Conservation (phyloP, 2,113 vertebrate genomes). For the Poeciliopsis occidentalis region DNA sequence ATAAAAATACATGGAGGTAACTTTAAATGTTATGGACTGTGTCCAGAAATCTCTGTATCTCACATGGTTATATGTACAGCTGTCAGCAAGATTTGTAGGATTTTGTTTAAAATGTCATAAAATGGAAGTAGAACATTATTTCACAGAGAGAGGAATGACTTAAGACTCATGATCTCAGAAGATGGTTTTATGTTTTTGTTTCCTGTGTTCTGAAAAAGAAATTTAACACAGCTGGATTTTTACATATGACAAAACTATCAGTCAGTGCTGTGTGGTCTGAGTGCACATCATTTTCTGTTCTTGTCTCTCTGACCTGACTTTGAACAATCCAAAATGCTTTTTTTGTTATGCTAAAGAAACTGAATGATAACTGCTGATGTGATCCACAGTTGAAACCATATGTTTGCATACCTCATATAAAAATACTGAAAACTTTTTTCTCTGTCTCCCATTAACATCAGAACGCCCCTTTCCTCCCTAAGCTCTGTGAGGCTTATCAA, state of each 20-base stretch:
- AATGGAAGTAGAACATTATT: background rate
- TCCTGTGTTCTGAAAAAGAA: conserved; percentile 16
- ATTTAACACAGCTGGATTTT: conserved; percentile 22
- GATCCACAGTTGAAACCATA: background rate
- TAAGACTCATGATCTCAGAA: background rate
- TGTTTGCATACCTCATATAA: background rate
- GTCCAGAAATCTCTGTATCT: background rate
- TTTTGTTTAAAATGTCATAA: conserved; percentile 1
- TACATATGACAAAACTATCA: conserved; percentile 44
- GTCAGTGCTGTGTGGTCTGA: conserved; percentile 15
- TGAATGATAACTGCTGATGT: background rate
- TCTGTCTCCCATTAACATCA: background rate
- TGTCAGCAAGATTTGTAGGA: conserved; percentile 15
- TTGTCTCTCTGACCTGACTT: background rate
- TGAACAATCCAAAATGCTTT: background rate
- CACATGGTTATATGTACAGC: conserved; percentile 10
- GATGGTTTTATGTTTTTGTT: conserved; percentile 15
- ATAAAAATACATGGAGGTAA: background rate
- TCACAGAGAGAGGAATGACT: background rate
- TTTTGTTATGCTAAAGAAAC: background rate
- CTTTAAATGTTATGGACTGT: background rate
- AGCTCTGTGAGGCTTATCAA: background rate
- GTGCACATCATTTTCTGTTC: background rate
- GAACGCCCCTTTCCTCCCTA: background rate
- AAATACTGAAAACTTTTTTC: background rate